Percentiles rank a stretch among this genome's conserved stretches.
Evolutionary conservation across 2,888 invertebrate genomes (phyloP).

Genomic region (Luperina nickerlii): DNA sequence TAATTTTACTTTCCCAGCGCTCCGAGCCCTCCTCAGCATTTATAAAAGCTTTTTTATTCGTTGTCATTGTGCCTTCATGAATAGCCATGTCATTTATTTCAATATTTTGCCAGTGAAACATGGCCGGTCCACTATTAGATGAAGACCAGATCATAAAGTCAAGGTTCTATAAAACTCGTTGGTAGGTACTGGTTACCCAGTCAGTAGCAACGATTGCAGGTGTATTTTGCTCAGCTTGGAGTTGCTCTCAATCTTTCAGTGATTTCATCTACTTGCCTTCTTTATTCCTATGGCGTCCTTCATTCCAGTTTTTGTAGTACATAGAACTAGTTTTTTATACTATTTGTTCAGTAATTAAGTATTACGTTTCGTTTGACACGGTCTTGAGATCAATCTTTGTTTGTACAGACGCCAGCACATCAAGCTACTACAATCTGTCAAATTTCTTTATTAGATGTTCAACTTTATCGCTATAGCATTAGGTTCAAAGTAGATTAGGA

Average conservation of each 20-base stretch:
- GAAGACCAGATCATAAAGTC: slow-evolving; percentile 5
- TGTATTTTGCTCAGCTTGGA: slow-evolving; percentile 2
- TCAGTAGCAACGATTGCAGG: neutral
- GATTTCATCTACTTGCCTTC: neutral
- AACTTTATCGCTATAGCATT: too few relatives aligned
- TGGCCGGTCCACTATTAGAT: neutral
- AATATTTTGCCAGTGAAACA: neutral
- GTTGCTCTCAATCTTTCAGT: neutral
- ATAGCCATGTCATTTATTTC: neutral
- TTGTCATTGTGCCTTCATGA: neutral
- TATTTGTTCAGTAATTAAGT: slow-evolving; percentile 52
- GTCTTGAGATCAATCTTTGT: slow-evolving; percentile 74
- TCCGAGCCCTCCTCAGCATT: slow-evolving; percentile 17
- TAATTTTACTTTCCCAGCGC: slow-evolving; percentile 36
- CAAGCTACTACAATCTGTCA: too few relatives aligned
- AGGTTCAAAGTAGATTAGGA: too few relatives aligned
- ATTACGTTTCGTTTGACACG: slow-evolving; percentile 69
- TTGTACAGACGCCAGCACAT: slow-evolving; percentile 52
- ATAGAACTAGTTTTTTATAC: neutral
- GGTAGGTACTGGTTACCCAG: too few relatives aligned
- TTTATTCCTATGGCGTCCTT: neutral
- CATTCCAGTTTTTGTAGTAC: neutral
- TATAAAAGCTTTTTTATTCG: slow-evolving; percentile 13
- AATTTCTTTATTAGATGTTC: too few relatives aligned
- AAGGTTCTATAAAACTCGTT: neutral